phyloP scores from a whole-genome alignment of 2,888 invertebrate genomes.

The Phlogophora meticulosa region DNA sequence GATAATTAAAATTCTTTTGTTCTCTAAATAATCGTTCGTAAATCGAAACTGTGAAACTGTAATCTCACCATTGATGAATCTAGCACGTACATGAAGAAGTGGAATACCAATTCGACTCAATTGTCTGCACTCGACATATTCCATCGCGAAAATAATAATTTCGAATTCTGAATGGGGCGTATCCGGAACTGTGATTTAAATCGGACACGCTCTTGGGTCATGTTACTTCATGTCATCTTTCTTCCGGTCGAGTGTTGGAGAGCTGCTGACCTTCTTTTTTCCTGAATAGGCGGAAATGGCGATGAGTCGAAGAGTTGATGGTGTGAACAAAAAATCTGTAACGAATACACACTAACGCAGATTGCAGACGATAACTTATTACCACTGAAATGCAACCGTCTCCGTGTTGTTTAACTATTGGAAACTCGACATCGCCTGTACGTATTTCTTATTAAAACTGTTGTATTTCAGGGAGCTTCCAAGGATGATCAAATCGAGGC shows the following conservation, averaged over 20 bases:
- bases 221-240: not conserved
- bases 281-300: not conserved
- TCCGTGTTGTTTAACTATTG: too few species aligned
- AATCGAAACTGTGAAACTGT: slow-evolving; percentile 4
- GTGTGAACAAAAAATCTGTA: too few species aligned
- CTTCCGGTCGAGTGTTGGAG: not conserved
- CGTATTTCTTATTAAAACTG: slow-evolving; percentile 35
- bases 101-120: slow-evolving; percentile 19
- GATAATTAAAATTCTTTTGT: not conserved
- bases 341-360: too few species aligned
- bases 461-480: slow-evolving; percentile 81
- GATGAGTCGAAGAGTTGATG: not conserved
- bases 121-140: slow-evolving; percentile 8
- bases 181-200: slow-evolving; percentile 6
- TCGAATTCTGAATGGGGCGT: slow-evolving; percentile 13
- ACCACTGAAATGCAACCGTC: too few species aligned
- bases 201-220: slow-evolving; percentile 5
- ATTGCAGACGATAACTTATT: too few species aligned
- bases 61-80: not conserved
- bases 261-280: not conserved
- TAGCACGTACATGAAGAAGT: slow-evolving; percentile 5
- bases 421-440: too few species aligned
- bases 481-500: slow-evolving; percentile 91
- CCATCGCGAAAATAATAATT: slow-evolving; percentile 11
- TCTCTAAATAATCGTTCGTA: not conserved